Evolutionary conservation across 92 coral and sea anemone species (phyloP), one percentile per base, ranked within the genome.

Genomic region (Blastomussa wellsi): DNA sequence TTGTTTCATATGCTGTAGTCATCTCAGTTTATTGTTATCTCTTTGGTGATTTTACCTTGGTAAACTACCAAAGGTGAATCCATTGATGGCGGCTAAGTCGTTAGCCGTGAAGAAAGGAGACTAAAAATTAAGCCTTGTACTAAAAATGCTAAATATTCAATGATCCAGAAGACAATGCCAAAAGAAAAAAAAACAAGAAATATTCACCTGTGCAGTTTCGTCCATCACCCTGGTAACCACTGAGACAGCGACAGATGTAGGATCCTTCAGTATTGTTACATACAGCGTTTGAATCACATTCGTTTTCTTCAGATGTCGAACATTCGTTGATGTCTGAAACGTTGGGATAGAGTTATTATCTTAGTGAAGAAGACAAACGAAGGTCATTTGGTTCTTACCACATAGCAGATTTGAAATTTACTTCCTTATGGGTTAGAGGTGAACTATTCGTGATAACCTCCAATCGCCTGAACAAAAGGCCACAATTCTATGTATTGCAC

Each of bases 191-290:
- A 68, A 4, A 5, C 17, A 68, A 24, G 9, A 52, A 76, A 48
- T 16, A 31, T 76, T 76, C 32, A 87, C 90, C 90, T 38, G 71
- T 41, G 77, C 90, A 87, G 37, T 41, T 72, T 55, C 22, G 67
- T 36, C 94, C 95, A 85, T 87, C 82, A 17, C 93, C 95, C 29
- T 38, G 62, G 70, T 79, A 90, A 24, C 93, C 95, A 8, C 26
- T 59, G 2, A 7, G 72, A 64, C 95, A 93, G 12, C 42, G 44
- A 26, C 96, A 93, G 12, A 49, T 52, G 74, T 86, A 91, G 4
- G 94, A 84, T 19, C 97, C 97, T 24, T 62, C 69, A 3, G 87
- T 32, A 71, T 84, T 86, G 35, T 32, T 36, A 79, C 89, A 86
- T 0, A 59, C 20, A 16, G 86, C 90, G 44, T 80, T 72, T 41